Conservation (phyloP, 2,797 vertebrate genomes). For the Ctenosaura bakeri region DNA sequence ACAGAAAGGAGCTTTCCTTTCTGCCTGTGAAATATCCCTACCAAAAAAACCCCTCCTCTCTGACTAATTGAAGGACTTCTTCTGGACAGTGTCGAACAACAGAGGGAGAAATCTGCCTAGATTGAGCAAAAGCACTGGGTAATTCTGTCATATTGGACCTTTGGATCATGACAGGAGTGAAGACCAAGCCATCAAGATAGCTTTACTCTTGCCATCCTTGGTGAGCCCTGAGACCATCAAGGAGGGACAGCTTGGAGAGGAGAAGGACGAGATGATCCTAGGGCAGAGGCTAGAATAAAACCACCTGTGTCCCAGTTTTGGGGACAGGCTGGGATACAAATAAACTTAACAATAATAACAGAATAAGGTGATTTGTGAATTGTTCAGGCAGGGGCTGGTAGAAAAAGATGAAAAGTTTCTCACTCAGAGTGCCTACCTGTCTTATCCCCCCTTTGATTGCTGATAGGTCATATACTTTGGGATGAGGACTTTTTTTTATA, state of each 20-base stretch:
- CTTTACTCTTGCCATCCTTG: background rate
- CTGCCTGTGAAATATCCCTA: background rate
- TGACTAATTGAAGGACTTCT: background rate
- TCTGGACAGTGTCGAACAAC: background rate
- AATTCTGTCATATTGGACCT: background rate
- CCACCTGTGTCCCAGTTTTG: no score
- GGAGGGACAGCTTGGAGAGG: no score
- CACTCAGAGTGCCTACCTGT: background rate
- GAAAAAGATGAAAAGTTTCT: background rate
- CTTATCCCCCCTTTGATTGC: background rate
- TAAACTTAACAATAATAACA: background rate
- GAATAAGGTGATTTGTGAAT: background rate
- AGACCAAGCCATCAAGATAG: no score
- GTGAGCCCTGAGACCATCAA: background rate
- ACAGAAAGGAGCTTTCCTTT: background rate
- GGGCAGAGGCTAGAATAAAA: background rate
- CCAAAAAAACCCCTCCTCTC: no score
- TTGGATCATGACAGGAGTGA: background rate
- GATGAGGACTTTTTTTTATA: background rate
- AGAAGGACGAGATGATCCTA: no score
- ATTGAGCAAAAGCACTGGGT: background rate
- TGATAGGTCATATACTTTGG: background rate
- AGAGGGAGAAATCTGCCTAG: background rate
- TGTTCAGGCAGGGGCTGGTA: background rate
- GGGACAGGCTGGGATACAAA: background rate